Base-by-base conservation (phyloP, 2,888 invertebrate genomes). In the Trissolcus brochymenae region DNA sequence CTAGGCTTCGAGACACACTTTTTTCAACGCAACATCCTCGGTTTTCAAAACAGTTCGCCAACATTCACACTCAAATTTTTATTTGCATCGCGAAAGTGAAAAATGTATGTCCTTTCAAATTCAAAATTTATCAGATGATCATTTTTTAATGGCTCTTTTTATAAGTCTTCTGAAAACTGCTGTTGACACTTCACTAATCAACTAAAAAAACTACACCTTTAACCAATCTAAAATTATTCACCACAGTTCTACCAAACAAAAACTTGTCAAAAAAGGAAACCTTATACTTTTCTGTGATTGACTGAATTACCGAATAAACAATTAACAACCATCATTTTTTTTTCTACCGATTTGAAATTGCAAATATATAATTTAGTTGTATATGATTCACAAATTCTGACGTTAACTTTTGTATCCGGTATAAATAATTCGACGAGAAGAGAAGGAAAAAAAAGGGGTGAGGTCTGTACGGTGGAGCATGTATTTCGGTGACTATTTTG, bases 1-100 rank as follows among this genome's bases (percentile, higher is more conserved):
- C 11, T n/a, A 51, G 62, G 70, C 70, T 29, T 3, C 55, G 17
- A 50, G 56, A 56, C 61, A 7, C 9, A 56, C 56, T 70, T 70
- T 17, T 70, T 62, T 62, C 19, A 1, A 35, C 43, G 19, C 13
- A 19, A n/a, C 21, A 70, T 55, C 19, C 61, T 40, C 29, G 21
- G 50, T 4, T 53, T 54, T 53, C 54, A 25, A 55, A 51, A 17
- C 14, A n/a, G 46, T 46, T 46, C 43, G 3, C 43, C 4, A 25
- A 25, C 2, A 13, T 43, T 43, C 43, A 7, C 13, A 43, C 11
- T 6, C 3, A 0, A 4, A 6, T 6, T 43, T 43, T 43, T 7
- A 3, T 14, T 43, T 43, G 11, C 43, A 25, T 6, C 21, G 21
- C 4, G 21, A 21, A 25, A 25, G 6, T 4, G 4, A 25, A 25